Conservation (phyloP, 1,140 invertebrate species). For the Drosophila asahinai region DNA sequence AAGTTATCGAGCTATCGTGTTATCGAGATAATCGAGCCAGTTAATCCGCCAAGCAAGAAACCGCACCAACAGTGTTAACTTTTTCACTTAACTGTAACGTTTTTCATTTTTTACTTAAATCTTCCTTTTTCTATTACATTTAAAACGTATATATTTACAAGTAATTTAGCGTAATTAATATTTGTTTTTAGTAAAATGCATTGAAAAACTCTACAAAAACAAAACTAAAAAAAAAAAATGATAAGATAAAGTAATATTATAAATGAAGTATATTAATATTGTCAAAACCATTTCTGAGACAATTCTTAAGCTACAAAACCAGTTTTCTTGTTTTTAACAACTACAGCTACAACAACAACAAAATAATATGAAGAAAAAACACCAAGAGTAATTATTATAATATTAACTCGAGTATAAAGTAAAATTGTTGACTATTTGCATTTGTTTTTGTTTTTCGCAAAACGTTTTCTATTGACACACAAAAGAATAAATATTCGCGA, state of each 20-base stretch:
- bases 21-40: slow-evolving; percentile 31
- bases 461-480: slow-evolving; percentile 66
- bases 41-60: slow-evolving; percentile 41
- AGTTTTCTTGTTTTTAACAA: slow-evolving; percentile 84
- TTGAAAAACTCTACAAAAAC: slow-evolving; percentile 65
- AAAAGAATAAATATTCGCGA: slow-evolving; percentile 58
- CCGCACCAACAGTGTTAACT: slow-evolving; percentile 51
- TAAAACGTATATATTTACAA: slow-evolving; percentile 80
- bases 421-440: slow-evolving; percentile 80
- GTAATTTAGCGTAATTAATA: slow-evolving; percentile 82
- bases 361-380: slow-evolving; percentile 29
- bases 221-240: slow-evolving; percentile 47
- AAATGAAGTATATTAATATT: slow-evolving; percentile 53
- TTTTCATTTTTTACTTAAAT: slow-evolving; percentile 64
- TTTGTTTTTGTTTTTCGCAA: slow-evolving; percentile 84
- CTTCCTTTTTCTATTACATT: slow-evolving; percentile 73
- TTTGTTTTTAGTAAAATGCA: slow-evolving; percentile 79
- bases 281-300: slow-evolving; percentile 60
- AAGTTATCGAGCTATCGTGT: slow-evolving; percentile 1
- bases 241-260: slow-evolving; percentile 75
- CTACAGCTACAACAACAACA: slow-evolving; percentile 55
- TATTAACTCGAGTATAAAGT: slow-evolving; percentile 72
- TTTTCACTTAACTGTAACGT: slow-evolving; percentile 63
- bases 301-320: slow-evolving; percentile 73
- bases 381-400: slow-evolving; percentile 66